Conservation (phyloP, 2,888 invertebrate genomes). For the Anaspis maculata region DNA sequence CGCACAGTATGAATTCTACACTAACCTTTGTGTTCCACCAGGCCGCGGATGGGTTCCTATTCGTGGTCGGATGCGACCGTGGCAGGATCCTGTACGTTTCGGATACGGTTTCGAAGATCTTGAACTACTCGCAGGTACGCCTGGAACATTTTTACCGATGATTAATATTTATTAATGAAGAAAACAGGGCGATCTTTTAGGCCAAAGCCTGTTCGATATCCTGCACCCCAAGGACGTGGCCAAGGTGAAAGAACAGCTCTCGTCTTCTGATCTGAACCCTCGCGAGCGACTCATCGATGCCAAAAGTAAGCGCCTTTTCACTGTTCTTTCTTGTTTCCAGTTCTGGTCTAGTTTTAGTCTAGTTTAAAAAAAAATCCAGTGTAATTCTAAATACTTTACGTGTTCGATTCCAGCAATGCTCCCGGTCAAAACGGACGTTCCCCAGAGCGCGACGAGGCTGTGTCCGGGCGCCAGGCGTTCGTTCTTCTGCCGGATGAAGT, state of each 20-base stretch:
- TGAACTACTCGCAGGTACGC: constrained; percentile 73
- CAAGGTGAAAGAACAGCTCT: constrained; percentile 91
- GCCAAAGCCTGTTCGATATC: constrained; percentile 91
- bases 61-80: constrained; percentile 89
- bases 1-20: no score
- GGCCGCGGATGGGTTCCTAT: constrained; percentile 83
- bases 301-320: constrained; percentile 59
- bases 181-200: constrained; percentile 76
- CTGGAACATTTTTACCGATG: background rate
- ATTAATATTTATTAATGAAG: no score
- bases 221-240: constrained; percentile 90
- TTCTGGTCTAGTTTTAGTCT: no score
- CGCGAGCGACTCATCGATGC: constrained; percentile 85
- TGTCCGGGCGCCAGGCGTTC: constrained; percentile 86
- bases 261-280: constrained; percentile 81
- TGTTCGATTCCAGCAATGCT: constrained; percentile 63
- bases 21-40: no score
- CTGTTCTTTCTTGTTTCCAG: no score
- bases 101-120: constrained; percentile 72
- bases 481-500: constrained; percentile 91
- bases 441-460: constrained; percentile 63
- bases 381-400: background rate
- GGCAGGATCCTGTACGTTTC: constrained; percentile 86
- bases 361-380: no score
- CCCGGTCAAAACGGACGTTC: constrained; percentile 79